Evolutionary conservation across 2,888 invertebrate genomes (phyloP).

Genomic region (Pheosia gnoma): DNA sequence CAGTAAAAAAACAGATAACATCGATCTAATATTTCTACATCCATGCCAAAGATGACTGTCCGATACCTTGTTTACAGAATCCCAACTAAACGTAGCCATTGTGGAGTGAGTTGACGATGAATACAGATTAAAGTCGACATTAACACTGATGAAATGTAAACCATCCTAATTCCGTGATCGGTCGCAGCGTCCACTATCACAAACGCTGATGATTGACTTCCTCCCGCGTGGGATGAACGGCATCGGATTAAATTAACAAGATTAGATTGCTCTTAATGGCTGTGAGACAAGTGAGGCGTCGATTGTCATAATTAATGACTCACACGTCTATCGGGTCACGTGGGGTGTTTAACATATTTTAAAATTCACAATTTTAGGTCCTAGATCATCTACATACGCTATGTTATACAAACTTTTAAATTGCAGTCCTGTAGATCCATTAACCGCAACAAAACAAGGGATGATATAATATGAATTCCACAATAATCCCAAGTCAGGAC

Average conservation of each 20-base stretch:
- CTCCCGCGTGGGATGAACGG: constrained; percentile 66
- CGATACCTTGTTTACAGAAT: too few relatives aligned
- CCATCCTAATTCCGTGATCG: constrained; percentile 6
- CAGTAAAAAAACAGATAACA: too few relatives aligned
- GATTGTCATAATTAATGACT: constrained; percentile 78
- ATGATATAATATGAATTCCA: too few relatives aligned
- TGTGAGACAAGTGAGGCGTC: constrained; percentile 78
- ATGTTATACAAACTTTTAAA: too few relatives aligned
- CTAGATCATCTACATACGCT: too few relatives aligned
- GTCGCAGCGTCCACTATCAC: constrained; percentile 18
- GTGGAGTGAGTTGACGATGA: too few relatives aligned
- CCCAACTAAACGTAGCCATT: too few relatives aligned
- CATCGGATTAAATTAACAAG: constrained; percentile 74
- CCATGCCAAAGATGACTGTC: too few relatives aligned
- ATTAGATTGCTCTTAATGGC: constrained; percentile 81
- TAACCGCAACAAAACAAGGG: too few relatives aligned
- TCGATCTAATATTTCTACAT: too few relatives aligned
- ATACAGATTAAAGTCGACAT: background rate
- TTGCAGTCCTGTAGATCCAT: too few relatives aligned
- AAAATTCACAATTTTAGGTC: constrained; percentile 29
- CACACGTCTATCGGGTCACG: constrained; percentile 58
- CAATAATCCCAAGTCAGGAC: too few relatives aligned
- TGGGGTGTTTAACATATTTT: constrained; percentile 14
- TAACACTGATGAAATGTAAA: constrained; percentile 5
- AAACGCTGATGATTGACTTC: constrained; percentile 72